phyloP scores from a whole-genome alignment of 2,113 vertebrate species.

The Periophthalmus modestus region DNA sequence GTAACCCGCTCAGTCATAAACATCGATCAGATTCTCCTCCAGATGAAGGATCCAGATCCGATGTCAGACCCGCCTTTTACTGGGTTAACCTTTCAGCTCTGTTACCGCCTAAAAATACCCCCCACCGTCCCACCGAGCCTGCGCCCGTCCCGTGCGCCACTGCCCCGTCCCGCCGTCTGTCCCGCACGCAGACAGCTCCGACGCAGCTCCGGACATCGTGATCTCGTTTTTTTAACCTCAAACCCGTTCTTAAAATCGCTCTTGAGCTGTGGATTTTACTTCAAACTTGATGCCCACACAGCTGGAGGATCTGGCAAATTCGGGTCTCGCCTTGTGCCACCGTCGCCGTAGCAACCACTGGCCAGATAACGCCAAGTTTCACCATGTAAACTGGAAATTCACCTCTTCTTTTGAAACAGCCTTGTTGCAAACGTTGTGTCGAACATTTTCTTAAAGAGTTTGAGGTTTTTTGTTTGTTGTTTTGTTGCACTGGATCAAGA shows the following conservation, averaged over 20 bases:
- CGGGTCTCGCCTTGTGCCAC: constrained; percentile 7
- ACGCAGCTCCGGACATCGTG: not conserved
- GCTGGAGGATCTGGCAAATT: constrained; percentile 60
- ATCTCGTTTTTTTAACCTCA: not conserved
- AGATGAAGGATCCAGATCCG: not conserved
- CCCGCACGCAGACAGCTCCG: constrained; percentile 8
- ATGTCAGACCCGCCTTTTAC: constrained; percentile 29
- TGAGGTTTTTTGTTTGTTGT: not conserved
- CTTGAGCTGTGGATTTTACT: not conserved
- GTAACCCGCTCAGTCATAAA: not conserved
- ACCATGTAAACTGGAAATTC: constrained; percentile 69
- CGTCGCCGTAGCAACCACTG: not conserved
- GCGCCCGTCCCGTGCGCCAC: constrained; percentile 21
- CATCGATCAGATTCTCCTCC: not conserved
- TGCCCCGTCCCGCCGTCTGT: constrained; percentile 11
- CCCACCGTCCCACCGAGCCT: constrained; percentile 5
- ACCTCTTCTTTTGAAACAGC: constrained; percentile 59
- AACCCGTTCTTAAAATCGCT: not conserved
- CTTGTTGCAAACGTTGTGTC: constrained; percentile 61
- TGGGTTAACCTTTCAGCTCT: constrained; percentile 72
- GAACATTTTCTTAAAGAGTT: constrained; percentile 57
- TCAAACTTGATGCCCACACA: constrained; percentile 46
- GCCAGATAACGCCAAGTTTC: not conserved
- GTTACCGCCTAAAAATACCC: constrained; percentile 88
- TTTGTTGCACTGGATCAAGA: not conserved